Evolutionary conservation across 35 echinoderm and acorn worm genomes (phyloP), one percentile per base, ranked within the genome.

Genomic region (Stichopus chloronotus): DNA sequence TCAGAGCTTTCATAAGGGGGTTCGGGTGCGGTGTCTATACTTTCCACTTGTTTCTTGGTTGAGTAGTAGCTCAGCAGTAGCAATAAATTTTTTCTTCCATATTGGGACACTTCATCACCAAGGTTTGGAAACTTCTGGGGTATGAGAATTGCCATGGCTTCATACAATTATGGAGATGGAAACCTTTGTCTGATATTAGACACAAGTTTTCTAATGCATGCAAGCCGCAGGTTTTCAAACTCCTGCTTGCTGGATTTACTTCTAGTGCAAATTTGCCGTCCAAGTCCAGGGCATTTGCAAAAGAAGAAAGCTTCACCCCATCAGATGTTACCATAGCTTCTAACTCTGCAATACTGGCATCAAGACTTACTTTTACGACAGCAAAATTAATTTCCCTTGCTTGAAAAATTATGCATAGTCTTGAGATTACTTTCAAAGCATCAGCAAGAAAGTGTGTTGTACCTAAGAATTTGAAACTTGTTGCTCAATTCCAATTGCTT

Each of bases 251-350:
- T 17, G 6, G 16, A 76, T 11, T 76, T 8, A 76, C 72, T 17
- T 17, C 9, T 76, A 21, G 72, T 11, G 19, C 72, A 76, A 76
- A 76, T 24, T 76, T 76, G 72, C 72, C 72, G 9, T 76, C 72
- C 72, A 76, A 76, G 72, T 76, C 9, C 16, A 76, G 25, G 7
- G 72, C 72, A 76, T 76, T 76, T 6, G 25, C 25, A 76, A 76
- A 76, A 76, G 8, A 76, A 76, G 72, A 76, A 76, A 76, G 72
- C 72, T 76, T 76, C 25, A 76, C 72, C 16, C 72, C 72, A 76
- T 76, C 72, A 76, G 8, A 21, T 76, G 72, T 76, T 76, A 12
- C 16, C 72, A 76, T 76, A 76, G 72, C 72, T 76, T 76, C 9
- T 24, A 76, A 76, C 9, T 76, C 72, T 76, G 72, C 72, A 76